A percentile compares a stretch with the other conserved stretches of the same genome.
Evolutionary conservation across 2,888 invertebrate species (phyloP).

Genomic region (Synergus laeviventris): DNA sequence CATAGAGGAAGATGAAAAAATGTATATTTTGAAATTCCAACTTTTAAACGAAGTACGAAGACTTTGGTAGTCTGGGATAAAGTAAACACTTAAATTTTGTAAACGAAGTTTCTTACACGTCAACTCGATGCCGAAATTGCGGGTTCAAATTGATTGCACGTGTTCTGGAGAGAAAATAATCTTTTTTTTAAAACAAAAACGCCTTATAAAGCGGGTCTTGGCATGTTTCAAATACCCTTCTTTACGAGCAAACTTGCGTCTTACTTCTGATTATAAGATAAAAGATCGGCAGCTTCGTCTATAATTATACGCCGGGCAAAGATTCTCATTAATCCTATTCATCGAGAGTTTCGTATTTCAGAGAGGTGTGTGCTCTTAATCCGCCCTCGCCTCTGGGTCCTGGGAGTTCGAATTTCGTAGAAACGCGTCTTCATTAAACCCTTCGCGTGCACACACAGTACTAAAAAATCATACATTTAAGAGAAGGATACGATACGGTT

Average conservation of each 20-base stretch:
- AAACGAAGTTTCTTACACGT: neutral
- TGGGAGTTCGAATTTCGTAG: slow-evolving; percentile 39
- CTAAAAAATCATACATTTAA: slow-evolving; percentile 33
- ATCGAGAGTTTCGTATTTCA: slow-evolving; percentile 28
- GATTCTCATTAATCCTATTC: slow-evolving; percentile 41
- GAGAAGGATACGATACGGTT: slow-evolving; percentile 16
- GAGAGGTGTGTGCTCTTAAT: slow-evolving; percentile 23
- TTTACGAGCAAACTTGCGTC: slow-evolving; percentile 39
- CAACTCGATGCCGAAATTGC: neutral
- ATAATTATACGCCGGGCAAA: slow-evolving; percentile 34
- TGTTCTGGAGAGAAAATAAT: neutral
- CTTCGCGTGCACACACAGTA: slow-evolving; percentile 17
- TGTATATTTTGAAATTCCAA: too few relatives aligned
- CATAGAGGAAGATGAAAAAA: neutral
- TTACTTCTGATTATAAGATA: slow-evolving; percentile 40
- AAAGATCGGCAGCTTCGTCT: slow-evolving; percentile 37
- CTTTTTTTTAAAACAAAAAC: slow-evolving; percentile 27
- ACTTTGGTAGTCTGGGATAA: neutral
- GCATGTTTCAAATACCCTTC: slow-evolving; percentile 38
- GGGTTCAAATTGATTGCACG: neutral
- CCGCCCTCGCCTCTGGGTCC: slow-evolving; percentile 40
- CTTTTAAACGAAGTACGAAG: neutral
- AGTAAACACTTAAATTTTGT: neutral
- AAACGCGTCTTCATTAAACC: slow-evolving; percentile 40
- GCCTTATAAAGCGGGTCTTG: slow-evolving; percentile 30